Base-by-base conservation (phyloP, 2,888 invertebrate species). In the Phaonia tiefii region DNA sequence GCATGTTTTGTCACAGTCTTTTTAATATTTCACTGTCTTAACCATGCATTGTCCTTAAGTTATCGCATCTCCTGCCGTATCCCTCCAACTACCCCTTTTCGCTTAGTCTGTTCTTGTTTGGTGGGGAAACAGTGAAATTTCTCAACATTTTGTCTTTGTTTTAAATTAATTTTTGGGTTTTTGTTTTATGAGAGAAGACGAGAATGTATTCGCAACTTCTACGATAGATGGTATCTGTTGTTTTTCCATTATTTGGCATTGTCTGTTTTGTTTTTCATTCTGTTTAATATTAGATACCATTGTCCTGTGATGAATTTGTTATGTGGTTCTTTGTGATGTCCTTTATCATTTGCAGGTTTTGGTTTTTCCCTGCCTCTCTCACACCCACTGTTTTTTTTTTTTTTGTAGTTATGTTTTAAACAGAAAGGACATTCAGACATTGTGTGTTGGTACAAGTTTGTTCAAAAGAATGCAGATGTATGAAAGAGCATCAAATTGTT, bases 311-410 rank as follows among this genome's bases (percentile, higher is more conserved):
- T 60, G 60, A 37, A 37, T 60, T 60, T 60, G 60, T 20, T 49
- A 20, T 58, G 58, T 58, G 58, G 58, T 17, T 58, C 26, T 58
- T 5, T 22, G 4, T 63, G 39, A 39, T 42, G 63, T 63, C 63
- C 63, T 39, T 63, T 63, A 63, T 63, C 63, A 63, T 63, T 63
- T 63, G 63, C 63, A 63, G 63, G 39, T 63, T 63, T 54, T 8
- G 8, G 63, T 63, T 42, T 49, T 8, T 22, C n/a, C n/a, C n/a
- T 42, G 37, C 31, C 15, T 60, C 17, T 26, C 37, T 37, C 13
- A 15, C n/a, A n/a, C n/a, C n/a, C n/a, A n/a, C 54, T 25, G 13
- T 11, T 54, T 20, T 54, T 54, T 22, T 17, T 49, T 54, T 54
- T 54, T 54, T 25, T 25, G 54, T 10, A 20, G 54, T 13, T 54